These are phyloP conservation scores for Nasalis larvatus DNA, from an alignment of 2,113 vertebrate species.

Conservation along the genomic window DNA sequence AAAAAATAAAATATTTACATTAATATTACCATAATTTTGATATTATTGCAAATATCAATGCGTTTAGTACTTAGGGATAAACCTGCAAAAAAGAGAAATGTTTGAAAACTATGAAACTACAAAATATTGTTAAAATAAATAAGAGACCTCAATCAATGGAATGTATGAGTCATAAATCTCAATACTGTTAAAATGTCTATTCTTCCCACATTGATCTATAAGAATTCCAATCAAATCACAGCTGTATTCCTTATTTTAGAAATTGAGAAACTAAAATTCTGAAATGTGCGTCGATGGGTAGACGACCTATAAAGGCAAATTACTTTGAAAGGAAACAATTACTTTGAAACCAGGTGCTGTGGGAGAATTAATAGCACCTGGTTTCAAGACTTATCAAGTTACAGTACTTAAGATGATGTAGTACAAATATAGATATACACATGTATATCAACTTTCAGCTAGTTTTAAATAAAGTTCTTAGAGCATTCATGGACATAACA, in stretches of 20 bases:
- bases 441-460: no score
- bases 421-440: background rate
- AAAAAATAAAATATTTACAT: background rate
- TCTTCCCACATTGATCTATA: background rate
- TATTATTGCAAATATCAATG: background rate
- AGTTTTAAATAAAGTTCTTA: background rate
- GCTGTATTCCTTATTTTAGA: background rate
- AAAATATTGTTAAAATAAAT: background rate
- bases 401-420: fast-evolving
- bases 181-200: background rate
- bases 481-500: background rate
- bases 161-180: background rate
- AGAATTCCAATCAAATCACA: background rate
- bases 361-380: background rate
- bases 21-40: background rate
- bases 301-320: background rate
- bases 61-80: background rate
- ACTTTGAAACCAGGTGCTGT: no score
- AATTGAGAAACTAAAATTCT: background rate
- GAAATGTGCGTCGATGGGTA: background rate
- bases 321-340: background rate
- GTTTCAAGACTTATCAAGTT: background rate
- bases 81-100: background rate
- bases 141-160: background rate
- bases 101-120: background rate